Evolutionary conservation across 2,113 vertebrate species (phyloP), one percentile per base, ranked within the genome.

Genomic region (Centropristis striata): DNA sequence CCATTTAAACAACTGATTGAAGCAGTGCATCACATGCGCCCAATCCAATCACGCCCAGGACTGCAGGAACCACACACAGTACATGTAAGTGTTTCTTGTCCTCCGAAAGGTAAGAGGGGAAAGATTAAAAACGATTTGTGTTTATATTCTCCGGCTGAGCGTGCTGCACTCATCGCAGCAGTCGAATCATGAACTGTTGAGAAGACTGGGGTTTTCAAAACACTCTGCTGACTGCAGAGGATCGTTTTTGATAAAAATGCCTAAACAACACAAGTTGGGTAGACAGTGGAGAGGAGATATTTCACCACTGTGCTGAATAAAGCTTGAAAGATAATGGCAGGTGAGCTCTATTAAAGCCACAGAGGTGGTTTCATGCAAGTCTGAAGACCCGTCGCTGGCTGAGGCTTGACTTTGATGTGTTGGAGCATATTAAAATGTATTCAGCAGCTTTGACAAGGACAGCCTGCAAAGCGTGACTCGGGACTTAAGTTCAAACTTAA

Each of bases 181-280:
- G 80, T 78, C 60, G 46, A 59, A 71, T 63, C 50, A 41, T 37
- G 39, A 73, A 65, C 64, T 46, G n/a, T n/a, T 46, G 65, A 77
- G 50, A 66, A 25, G 44, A 7, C 32, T 32, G 9, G 3, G 13
- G 12, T 71, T 55, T 71, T 23, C 21, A 50, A 69, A 84, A 86
- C 60, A 25, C 70, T 39, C 20, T 16, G 57, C 50, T 64, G 70
- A 78, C 74, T 39, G 66, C 70, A 23, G n/a, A 0, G 37, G 50
- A 75, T 75, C 46, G 16, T 60, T 47, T 44, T 50, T 47, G 18
- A 81, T 41, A 68, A 67, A 89, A 85, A 80, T 55, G 49, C 68
- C 65, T 47, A 77, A 77, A 61, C 50, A 80, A 50, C 54, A 25
- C 8, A 6, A 53, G 51, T 37, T 55, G 64, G 51, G 39, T 58